Percentiles rank a stretch among this genome's conserved stretches.
Conservation (phyloP, 2,113 vertebrate genomes). For the Petrocephalus zakoni region DNA sequence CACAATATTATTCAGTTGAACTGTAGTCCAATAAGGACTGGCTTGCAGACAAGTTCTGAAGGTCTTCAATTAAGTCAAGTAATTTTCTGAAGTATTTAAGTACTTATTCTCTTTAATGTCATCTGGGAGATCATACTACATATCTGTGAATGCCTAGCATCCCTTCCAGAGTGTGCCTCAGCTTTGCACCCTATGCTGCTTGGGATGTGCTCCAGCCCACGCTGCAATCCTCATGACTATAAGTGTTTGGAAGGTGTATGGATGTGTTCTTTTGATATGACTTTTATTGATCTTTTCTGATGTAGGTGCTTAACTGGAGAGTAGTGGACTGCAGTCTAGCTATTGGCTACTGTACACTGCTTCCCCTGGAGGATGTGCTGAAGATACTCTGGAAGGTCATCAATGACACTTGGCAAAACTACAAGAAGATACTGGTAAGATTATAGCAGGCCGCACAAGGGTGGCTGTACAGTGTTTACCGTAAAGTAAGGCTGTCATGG, state of each 20-base stretch:
- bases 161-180: not conserved
- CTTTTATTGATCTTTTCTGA: not conserved
- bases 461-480: not conserved
- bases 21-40: not conserved
- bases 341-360: constrained; percentile 78
- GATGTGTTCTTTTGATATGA: not conserved
- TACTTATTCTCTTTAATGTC: not conserved
- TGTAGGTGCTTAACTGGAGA: constrained; percentile 85
- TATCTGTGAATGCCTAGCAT: not conserved
- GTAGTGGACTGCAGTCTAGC: constrained; percentile 80
- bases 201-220: not conserved
- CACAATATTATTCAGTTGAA: not conserved
- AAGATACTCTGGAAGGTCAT: constrained; percentile 87
- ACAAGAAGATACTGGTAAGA: constrained; percentile 82
- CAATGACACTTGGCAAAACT: constrained; percentile 85
- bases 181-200: not conserved
- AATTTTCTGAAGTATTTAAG: not conserved
- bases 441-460: not conserved
- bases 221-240: not conserved
- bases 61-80: not conserved
- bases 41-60: no score
- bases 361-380: constrained; percentile 71
- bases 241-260: not conserved
- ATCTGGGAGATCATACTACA: not conserved
- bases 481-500: not conserved